phyloP scores from a whole-genome alignment of 2,888 invertebrate genomes.

The Zaprionus obscuricornis region DNA sequence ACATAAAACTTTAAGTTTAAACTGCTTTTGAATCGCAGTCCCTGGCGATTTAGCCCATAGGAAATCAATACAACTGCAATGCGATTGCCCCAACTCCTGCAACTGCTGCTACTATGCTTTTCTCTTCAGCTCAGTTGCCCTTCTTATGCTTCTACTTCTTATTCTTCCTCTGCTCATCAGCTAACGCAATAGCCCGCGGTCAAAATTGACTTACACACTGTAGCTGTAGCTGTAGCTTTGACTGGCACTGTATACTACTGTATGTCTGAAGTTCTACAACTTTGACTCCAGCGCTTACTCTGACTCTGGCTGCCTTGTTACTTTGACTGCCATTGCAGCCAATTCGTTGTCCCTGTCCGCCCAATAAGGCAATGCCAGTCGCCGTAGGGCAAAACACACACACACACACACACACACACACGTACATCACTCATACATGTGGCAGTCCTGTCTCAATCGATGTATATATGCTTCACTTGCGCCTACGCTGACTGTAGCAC shows the following conservation, averaged over 20 bases:
- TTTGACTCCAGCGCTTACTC: constrained; percentile 3
- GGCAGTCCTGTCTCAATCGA: constrained; percentile 33
- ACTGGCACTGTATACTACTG: constrained; percentile 23
- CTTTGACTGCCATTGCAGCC: constrained; percentile 50
- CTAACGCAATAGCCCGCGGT: constrained; percentile 77
- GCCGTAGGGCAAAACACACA: constrained; percentile 47
- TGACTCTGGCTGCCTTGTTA: constrained; percentile 47
- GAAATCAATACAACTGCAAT: constrained; percentile 75
- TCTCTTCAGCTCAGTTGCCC: constrained; percentile 6
- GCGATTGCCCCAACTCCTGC: constrained; percentile 22
- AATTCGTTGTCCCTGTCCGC: constrained; percentile 38
- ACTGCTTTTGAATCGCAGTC: constrained; percentile 55
- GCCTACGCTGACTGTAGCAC: too few species aligned
- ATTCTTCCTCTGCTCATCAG: constrained; percentile 59
- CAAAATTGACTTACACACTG: constrained; percentile 66
- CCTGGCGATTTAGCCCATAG: constrained; percentile 55
- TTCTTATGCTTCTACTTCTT: background rate
- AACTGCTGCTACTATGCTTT: background rate
- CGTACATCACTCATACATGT: constrained; percentile 4
- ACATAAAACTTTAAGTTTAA: constrained; percentile 77
- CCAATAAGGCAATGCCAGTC: constrained; percentile 41
- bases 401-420: constrained; percentile 18
- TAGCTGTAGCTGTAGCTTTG: constrained; percentile 17
- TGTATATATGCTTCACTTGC: constrained; percentile 1
- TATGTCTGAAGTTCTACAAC: constrained; percentile 1